Percentiles rank a stretch among this genome's conserved stretches.
Evolutionary conservation across 2,797 vertebrate genomes (phyloP).

Genomic region (Cossypha dichroa): DNA sequence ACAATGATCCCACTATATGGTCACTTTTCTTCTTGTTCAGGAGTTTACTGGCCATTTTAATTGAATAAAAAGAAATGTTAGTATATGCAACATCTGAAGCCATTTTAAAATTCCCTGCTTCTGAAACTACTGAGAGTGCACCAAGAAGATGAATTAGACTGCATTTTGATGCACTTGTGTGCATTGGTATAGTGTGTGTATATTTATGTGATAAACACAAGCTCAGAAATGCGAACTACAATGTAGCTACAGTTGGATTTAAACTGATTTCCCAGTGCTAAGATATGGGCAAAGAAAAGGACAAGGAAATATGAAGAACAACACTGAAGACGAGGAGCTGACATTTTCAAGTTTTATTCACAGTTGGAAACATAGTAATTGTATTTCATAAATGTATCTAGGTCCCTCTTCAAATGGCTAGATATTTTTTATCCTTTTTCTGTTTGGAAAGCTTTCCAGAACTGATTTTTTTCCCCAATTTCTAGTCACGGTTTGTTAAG

Average conservation of each 20-base stretch:
- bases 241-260: background rate
- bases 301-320: background rate
- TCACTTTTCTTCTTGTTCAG: background rate
- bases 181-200: background rate
- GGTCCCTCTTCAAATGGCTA: background rate
- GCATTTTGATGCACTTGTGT: background rate
- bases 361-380: background rate
- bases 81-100: background rate
- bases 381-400: background rate
- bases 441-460: background rate
- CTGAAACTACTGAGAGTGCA: background rate
- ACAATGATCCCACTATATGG: background rate
- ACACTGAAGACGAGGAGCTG: background rate
- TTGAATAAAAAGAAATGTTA: background rate
- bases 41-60: background rate
- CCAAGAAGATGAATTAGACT: background rate
- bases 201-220: background rate
- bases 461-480: rapidly evolving
- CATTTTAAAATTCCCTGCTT: background rate
- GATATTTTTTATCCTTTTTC: background rate
- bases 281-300: background rate
- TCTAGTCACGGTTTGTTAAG: background rate
- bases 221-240: background rate
- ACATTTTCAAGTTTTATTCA: background rate
- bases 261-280: background rate